These are phyloP conservation scores for Dufourea novaeangliae DNA, from an alignment of 1,140 invertebrate species.

Conservation along the genomic window DNA sequence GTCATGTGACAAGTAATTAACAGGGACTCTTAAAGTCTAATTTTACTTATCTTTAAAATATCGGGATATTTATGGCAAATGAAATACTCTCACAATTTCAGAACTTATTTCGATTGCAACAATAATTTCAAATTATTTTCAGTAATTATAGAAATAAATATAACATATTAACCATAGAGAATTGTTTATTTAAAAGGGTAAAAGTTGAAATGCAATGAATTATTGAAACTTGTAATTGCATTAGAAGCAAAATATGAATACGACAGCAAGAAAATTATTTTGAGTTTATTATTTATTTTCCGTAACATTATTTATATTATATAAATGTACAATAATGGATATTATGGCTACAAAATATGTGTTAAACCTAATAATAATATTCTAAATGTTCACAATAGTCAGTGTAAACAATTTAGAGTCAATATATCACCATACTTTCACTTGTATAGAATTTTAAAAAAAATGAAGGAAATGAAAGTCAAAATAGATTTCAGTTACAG, in stretches of 20 bases:
- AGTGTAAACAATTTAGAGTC: conserved; percentile 18
- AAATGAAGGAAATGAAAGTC: not conserved
- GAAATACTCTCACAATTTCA: too few relatives aligned
- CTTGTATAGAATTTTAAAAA: not conserved
- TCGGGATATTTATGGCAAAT: too few relatives aligned
- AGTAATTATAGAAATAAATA: too few relatives aligned
- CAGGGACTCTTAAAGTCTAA: too few relatives aligned
- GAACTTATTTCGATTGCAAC: too few relatives aligned
- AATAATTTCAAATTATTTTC: too few relatives aligned
- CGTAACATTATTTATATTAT: conserved; percentile 36
- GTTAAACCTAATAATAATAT: conserved; percentile 41
- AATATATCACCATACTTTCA: conserved; percentile 1
- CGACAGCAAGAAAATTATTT: not conserved
- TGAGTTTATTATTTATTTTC: conserved; percentile 28
- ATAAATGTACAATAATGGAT: conserved; percentile 48
- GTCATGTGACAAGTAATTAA: too few relatives aligned
- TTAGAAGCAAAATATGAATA: not conserved
- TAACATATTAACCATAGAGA: too few relatives aligned
- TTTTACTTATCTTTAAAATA: too few relatives aligned
- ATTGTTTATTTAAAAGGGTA: not conserved
- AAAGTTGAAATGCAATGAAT: not conserved
- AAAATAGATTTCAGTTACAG: conserved; percentile 14
- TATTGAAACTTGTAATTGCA: not conserved
- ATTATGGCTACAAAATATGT: conserved; percentile 34
- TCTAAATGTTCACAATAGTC: conserved; percentile 12